Conservation (phyloP, 2,888 invertebrate genomes). For the Hybos culiciformis region DNA sequence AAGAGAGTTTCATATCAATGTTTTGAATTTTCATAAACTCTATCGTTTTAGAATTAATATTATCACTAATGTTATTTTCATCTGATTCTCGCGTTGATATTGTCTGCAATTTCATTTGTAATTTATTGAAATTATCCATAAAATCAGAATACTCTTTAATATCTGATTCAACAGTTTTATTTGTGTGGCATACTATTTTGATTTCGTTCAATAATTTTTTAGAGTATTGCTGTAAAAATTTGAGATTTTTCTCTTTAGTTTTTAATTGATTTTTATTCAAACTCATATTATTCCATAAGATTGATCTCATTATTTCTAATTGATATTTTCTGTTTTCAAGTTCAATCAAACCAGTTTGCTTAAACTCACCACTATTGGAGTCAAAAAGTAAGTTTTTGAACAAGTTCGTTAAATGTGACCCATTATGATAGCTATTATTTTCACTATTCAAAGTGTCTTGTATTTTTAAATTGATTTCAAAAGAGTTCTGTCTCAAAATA, state of each 20-base stretch:
- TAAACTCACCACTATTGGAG: constrained; percentile 24
- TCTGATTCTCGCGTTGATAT: constrained; percentile 1
- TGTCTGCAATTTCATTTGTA: constrained; percentile 11
- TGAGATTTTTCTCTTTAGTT: constrained; percentile 13
- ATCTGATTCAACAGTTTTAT: constrained; percentile 16
- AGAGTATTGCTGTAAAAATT: constrained; percentile 16
- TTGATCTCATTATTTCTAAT: constrained; percentile 30
- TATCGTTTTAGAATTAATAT: too few species aligned
- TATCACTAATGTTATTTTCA: too few species aligned
- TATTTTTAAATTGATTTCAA: too few species aligned
- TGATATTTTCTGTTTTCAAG: constrained; percentile 24
- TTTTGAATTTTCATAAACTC: too few species aligned
- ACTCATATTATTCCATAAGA: constrained; percentile 41
- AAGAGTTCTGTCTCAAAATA: constrained; percentile 18
- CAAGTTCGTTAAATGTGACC: constrained; percentile 22
- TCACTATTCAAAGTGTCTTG: constrained; percentile 15
- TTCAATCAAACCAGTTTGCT: constrained; percentile 26
- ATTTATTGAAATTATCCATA: constrained; percentile 18
- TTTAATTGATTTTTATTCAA: constrained; percentile 19
- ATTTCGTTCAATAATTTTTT: constrained; percentile 24
- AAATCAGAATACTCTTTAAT: constrained; percentile 19
- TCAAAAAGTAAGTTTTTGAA: too few species aligned
- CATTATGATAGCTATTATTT: constrained; percentile 22
- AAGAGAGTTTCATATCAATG: constrained; percentile 16
- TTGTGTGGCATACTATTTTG: constrained; percentile 18